These are phyloP conservation scores for Heterodera filipjevi DNA, from an alignment of 2,888 invertebrate species.

Conservation along the genomic window DNA sequence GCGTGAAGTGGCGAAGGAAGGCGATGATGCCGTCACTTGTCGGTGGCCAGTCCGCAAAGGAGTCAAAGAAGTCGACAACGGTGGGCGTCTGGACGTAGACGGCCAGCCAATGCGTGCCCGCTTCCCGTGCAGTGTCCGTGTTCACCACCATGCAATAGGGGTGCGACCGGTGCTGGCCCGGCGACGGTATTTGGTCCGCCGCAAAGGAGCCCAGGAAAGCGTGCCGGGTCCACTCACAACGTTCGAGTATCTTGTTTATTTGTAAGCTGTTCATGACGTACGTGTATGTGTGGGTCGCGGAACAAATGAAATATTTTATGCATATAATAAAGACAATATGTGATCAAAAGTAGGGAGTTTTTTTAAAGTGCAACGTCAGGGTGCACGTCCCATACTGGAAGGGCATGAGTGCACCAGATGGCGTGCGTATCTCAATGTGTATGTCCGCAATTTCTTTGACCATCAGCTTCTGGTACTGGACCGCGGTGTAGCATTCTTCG, in stretches of 20 bases:
- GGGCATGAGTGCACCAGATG: conserved; percentile 2
- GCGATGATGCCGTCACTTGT: not conserved
- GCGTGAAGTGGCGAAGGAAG: conserved; percentile 16
- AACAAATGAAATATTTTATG: not conserved
- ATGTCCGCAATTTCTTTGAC: conserved; percentile 24
- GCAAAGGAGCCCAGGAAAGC: conserved; percentile 9
- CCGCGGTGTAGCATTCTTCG: conserved; percentile 28
- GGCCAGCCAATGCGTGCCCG: conserved; percentile 14
- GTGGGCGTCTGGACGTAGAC: not conserved
- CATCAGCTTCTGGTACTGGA: conserved; percentile 28
- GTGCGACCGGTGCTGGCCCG: not conserved
- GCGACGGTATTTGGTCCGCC: conserved; percentile 20
- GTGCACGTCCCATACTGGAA: conserved; percentile 29
- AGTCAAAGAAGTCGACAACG: conserved; percentile 33
- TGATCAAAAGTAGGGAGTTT: conserved; percentile 22
- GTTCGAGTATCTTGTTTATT: conserved; percentile 10
- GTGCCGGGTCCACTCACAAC: not conserved
- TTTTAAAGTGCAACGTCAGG: conserved; percentile 28
- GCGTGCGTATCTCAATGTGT: conserved; percentile 22
- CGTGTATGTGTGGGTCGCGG: not conserved
- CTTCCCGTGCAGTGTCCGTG: not conserved
- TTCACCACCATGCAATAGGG: conserved; percentile 12
- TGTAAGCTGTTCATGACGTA: conserved; percentile 9
- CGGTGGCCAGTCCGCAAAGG: conserved; percentile 28
- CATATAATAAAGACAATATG: not conserved